Base-by-base conservation (phyloP, 2,888 invertebrate genomes). In the Reticulitermes lucifugus region DNA sequence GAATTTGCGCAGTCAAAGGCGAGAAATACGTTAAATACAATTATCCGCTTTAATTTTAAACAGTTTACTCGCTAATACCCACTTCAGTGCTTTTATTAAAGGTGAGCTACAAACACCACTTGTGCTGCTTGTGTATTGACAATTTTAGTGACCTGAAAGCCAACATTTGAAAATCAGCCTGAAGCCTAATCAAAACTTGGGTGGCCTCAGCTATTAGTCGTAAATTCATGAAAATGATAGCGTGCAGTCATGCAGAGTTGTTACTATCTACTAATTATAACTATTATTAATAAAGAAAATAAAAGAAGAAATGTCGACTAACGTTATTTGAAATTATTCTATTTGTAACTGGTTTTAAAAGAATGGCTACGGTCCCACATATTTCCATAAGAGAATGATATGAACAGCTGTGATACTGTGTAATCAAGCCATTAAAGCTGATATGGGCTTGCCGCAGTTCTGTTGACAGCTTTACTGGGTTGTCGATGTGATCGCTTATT, bases 151-250 rank as follows among this genome's bases (percentile, higher is more conserved):
- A 14, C 0, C 65, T 29, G 6, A 73, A 55, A 22, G 55, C 55
- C 59, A 21, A 60, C 59, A 80, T 80, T 60, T 21, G 22, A 51
- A 80, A 60, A 12, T 18, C 12, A 60, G 80, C 80, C 80, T 35
- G 22, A 60, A 60, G 80, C 29, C 60, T 80, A 80, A 80, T 80
- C 60, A 80, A 59, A 80, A 35, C 60, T 55, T 80, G 80, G 80
- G 80, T 80, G 80, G 80, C 80, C 80, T 25, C 14, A 51, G 35
- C 29, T 29, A 80, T 80, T 80, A 80, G 35, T 9, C 51, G 29
- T 80, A 80, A 80, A 59, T 60, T 60, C 55, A 60, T 21, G 60
- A 80, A 51, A 80, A 80, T 80, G 41, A 80, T 60, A 60, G 80
- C 80, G 41, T 80, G 59, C 80, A 10, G 55, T 41, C 80, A 55